Evolutionary conservation across 2,888 invertebrate genomes (phyloP).

Genomic region (Polymixis flavicincta): DNA sequence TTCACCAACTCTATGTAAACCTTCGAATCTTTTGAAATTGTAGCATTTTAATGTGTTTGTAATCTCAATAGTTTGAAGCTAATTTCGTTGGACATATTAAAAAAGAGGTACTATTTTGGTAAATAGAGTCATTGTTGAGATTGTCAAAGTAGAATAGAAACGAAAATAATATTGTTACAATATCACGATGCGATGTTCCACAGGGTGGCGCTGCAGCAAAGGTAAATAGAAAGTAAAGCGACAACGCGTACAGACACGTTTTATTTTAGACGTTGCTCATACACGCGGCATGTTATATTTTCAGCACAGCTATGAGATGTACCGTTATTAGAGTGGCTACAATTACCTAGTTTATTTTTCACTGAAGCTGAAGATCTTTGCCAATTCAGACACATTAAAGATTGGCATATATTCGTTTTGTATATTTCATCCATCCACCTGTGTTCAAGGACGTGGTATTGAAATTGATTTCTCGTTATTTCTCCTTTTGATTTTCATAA

Average conservation of each 20-base stretch:
- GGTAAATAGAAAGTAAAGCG: slow-evolving; percentile 81
- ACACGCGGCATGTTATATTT: slow-evolving; percentile 81
- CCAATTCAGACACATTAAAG: slow-evolving; percentile 64
- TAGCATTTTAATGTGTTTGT: slow-evolving; percentile 33
- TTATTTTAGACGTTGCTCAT: slow-evolving; percentile 75
- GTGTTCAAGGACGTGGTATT: slow-evolving; percentile 46
- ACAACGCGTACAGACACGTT: slow-evolving; percentile 73
- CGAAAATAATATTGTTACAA: slow-evolving; percentile 68
- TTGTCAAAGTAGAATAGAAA: slow-evolving; percentile 55
- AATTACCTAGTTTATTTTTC: slow-evolving; percentile 66
- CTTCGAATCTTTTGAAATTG: slow-evolving; percentile 28
- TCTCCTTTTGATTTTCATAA: slow-evolving; percentile 37
- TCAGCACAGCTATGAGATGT: slow-evolving; percentile 77
- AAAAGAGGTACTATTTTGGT: slow-evolving; percentile 13
- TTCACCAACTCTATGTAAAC: slow-evolving; percentile 26
- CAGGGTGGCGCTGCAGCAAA: slow-evolving; percentile 89
- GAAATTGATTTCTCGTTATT: slow-evolving; percentile 43
- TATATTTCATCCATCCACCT: slow-evolving; percentile 54
- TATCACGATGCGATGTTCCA: slow-evolving; percentile 78
- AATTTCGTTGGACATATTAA: not conserved
- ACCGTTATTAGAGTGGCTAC: slow-evolving; percentile 76
- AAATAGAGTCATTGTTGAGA: slow-evolving; percentile 7
- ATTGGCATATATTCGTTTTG: slow-evolving; percentile 64
- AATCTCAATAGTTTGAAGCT: slow-evolving; percentile 1
- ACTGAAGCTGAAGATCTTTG: slow-evolving; percentile 67